Conservation (phyloP, 2,888 invertebrate genomes). For the Abrostola triplasia region DNA sequence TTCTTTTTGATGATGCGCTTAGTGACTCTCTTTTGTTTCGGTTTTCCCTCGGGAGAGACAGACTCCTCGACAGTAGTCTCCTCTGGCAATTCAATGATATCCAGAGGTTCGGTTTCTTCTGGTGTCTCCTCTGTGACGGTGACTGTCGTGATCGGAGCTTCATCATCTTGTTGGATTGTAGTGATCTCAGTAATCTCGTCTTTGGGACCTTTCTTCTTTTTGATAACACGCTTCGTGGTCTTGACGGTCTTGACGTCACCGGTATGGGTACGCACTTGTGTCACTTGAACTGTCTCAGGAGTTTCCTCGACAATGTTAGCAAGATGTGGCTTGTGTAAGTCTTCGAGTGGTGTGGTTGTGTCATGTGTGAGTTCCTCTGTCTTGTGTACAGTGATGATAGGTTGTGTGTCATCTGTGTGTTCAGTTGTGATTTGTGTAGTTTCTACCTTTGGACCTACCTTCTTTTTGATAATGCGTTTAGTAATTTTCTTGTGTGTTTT, state of each 20-base stretch:
- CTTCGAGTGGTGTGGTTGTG: conserved; percentile 58
- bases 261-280: conserved; percentile 12
- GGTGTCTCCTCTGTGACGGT: conserved; percentile 12
- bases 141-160: conserved; percentile 27
- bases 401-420: conserved; percentile 25
- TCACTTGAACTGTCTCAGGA: conserved; percentile 27
- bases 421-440: conserved; percentile 47
- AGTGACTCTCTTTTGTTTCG: conserved; percentile 34
- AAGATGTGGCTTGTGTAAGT: conserved; percentile 14
- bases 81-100: conserved; percentile 26
- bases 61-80: conserved; percentile 16
- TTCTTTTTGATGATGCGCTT: conserved; percentile 51
- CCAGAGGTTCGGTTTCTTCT: background rate
- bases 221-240: conserved; percentile 29
- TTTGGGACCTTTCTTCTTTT: conserved; percentile 56
- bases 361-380: conserved; percentile 61
- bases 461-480: conserved; percentile 73
- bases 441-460: conserved; percentile 67
- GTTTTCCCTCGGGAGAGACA: conserved; percentile 24
- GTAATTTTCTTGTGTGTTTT: conserved; percentile 38
- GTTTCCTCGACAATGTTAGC: conserved; percentile 22
- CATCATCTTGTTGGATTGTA: conserved; percentile 23
- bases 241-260: conserved; percentile 25
- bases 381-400: conserved; percentile 20
- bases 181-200: conserved; percentile 58